A percentile compares a stretch with the other conserved stretches of the same genome.
Conservation (phyloP, 2,797 vertebrate genomes). For the Eptatretus atami region DNA sequence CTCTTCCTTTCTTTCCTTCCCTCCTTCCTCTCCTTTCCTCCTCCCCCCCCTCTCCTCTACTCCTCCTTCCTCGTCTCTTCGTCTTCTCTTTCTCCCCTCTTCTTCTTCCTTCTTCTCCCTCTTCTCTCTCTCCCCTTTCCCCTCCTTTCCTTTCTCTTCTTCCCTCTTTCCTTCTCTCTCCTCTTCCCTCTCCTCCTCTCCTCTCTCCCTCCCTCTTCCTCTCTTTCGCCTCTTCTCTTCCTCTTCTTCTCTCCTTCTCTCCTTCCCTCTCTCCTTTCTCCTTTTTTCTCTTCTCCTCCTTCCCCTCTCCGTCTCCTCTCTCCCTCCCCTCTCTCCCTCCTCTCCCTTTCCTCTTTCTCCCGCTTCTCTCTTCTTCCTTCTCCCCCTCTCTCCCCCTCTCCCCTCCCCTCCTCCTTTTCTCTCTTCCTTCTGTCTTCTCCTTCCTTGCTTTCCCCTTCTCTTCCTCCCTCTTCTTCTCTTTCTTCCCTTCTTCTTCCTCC, state of each 20-base stretch:
- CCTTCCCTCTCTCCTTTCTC: not conserved
- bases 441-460: not conserved
- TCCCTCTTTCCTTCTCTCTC: not conserved
- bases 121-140: not conserved
- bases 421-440: not conserved
- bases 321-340: not conserved
- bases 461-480: not conserved
- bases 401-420: not conserved
- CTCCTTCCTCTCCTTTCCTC: not conserved
- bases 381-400: not conserved
- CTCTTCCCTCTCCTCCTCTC: not conserved
- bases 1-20: not conserved
- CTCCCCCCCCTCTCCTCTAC: not conserved
- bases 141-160: not conserved
- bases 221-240: not conserved
- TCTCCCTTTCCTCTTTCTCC: not conserved
- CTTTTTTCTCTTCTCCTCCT: not conserved
- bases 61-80: not conserved
- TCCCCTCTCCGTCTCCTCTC: not conserved
- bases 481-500: not conserved
- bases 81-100: not conserved
- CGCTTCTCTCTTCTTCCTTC: not conserved
- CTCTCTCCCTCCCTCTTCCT: not conserved
- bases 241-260: not conserved
- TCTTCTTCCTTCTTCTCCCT: not conserved